Evolutionary conservation across 2,797 vertebrate species (phyloP), one percentile per base, ranked within the genome.

Genomic region (Lindbergichthys nudifrons): DNA sequence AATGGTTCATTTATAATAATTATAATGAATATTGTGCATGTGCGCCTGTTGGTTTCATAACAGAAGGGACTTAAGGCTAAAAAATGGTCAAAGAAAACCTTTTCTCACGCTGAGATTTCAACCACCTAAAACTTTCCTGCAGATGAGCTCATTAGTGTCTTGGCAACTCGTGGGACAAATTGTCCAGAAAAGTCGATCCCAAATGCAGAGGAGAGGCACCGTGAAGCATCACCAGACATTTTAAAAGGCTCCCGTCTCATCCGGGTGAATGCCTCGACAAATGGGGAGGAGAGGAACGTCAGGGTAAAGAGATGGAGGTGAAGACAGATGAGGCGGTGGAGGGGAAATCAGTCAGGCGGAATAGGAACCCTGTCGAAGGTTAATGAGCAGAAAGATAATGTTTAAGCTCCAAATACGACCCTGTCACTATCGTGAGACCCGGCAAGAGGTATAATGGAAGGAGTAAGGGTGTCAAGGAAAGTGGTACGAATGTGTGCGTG

Each of bases 381-480:
- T 93, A 93, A 93, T 93, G 91, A 93, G 92, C 91, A 92, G 91
- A 93, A 93, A 92, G 92, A 92, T 92, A 87, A 92, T 92, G 90
- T 92, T 92, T 92, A 88, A 91, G 87, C 89, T 86, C 88, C 87
- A 86, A 89, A 85, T 85, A 61, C 80, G 23, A 90, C 87, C 89
- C 82, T 84, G 90, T 88, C 88, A 84, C 83, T 83, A 65, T 82
- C 84, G 77, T 77, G 74, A 77, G 50, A 51, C 76, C 74, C 3
- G 51, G 81, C 56, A 69, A 75, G 76, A 84, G 58, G 81, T 62
- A 84, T 76, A 84, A 85, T 45, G 52, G 75, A 69, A 58, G 62
- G 75, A 70, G 67, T 26, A n/a, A 26, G 48, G 47, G 62, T 68
- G 61, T 85, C 80, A 77, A 51, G 70, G 66, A 81, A 32, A 61